Conservation (phyloP, 1,140 invertebrate genomes). For the Plutomurus gul region DNA sequence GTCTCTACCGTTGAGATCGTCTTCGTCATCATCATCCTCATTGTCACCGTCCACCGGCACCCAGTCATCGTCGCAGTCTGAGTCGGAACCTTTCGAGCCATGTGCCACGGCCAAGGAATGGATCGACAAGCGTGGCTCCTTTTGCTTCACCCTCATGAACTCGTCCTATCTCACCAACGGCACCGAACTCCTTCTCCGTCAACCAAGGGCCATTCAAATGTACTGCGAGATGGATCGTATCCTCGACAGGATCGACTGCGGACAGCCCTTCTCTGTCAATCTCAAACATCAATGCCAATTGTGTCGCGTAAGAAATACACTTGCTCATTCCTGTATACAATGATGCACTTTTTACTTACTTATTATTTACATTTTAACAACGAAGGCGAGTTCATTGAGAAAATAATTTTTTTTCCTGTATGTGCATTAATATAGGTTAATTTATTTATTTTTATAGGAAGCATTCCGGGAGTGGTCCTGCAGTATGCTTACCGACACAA, state of each 20-base stretch:
- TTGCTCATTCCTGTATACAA: too few relatives aligned
- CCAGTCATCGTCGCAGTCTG: neutral
- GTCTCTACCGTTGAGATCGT: conserved; percentile 35
- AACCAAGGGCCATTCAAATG: conserved; percentile 40
- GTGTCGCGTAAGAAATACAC: conserved; percentile 48
- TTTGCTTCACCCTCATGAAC: conserved; percentile 46
- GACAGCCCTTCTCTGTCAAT: conserved; percentile 49
- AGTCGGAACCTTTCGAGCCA: neutral
- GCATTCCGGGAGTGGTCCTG: conserved; percentile 53
- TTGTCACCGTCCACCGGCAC: conserved; percentile 26
- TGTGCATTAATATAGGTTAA: too few relatives aligned
- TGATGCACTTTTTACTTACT: neutral
- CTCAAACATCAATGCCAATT: conserved; percentile 39
- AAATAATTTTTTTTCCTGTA: too few relatives aligned
- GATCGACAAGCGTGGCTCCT: conserved; percentile 28
- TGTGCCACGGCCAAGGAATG: conserved; percentile 26
- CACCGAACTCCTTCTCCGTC: neutral
- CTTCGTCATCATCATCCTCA: conserved; percentile 27
- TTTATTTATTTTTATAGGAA: conserved; percentile 46
- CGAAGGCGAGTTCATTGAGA: neutral
- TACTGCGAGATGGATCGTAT: conserved; percentile 52
- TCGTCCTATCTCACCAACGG: conserved; percentile 43
- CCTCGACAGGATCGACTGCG: conserved; percentile 51
- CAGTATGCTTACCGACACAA: conserved; percentile 41
- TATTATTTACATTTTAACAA: neutral